A percentile compares a stretch with the other conserved stretches of the same genome.
Conservation (phyloP, 2,888 invertebrate genomes). For the Cerastis rubricosa region DNA sequence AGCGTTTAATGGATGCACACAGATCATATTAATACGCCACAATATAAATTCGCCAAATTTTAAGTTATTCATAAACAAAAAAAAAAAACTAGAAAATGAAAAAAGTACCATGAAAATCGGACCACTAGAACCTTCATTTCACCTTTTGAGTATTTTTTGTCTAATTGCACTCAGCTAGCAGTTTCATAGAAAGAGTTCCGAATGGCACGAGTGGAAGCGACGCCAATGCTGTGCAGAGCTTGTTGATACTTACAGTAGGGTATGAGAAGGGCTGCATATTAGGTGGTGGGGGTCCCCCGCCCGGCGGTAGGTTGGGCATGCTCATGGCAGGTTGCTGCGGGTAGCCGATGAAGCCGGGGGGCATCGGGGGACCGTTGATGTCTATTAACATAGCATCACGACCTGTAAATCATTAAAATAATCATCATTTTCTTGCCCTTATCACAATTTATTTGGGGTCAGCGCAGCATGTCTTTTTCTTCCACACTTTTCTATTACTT, state of each 20-base stretch:
- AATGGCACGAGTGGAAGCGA: background rate
- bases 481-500: no score
- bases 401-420: slow-evolving; percentile 75
- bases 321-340: slow-evolving; percentile 84
- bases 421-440: no score
- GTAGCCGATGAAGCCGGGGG: slow-evolving; percentile 95
- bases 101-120: no score
- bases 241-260: slow-evolving; percentile 87
- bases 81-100: no score
- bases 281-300: slow-evolving; percentile 78
- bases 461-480: no score
- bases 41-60: no score
- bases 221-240: background rate
- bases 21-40: no score
- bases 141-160: no score
- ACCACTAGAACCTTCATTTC: no score
- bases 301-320: slow-evolving; percentile 83
- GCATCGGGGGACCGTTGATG: slow-evolving; percentile 92
- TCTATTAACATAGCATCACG: slow-evolving; percentile 93
- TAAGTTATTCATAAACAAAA: no score
- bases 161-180: background rate
- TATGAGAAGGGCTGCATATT: slow-evolving; percentile 92
- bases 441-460: no score
- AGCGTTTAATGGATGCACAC: no score
- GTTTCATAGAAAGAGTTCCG: background rate